Evolutionary conservation across 1,140 invertebrate genomes (phyloP).

Genomic region (Sinella curviseta): DNA sequence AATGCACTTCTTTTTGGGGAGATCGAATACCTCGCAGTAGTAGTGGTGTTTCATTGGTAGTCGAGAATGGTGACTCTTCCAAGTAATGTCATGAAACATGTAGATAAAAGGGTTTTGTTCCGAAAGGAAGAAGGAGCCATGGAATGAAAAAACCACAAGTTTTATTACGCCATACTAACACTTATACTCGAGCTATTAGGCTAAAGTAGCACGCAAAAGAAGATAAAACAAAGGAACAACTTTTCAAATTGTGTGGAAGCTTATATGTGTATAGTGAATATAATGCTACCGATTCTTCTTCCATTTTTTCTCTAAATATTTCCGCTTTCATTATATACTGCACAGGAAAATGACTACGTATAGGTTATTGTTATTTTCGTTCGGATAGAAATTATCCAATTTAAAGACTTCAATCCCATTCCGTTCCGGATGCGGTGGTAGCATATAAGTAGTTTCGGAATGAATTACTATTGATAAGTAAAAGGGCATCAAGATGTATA

Average conservation of each 20-base stretch:
- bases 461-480: neutral
- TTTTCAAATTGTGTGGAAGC: too few species aligned
- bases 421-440: neutral
- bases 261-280: too few species aligned
- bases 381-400: neutral
- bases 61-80: neutral
- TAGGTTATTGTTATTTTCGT: neutral
- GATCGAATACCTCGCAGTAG: too few species aligned
- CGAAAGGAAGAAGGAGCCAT: neutral
- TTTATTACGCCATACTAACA: slow-evolving; percentile 5
- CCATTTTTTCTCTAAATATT: neutral
- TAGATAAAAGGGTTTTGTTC: neutral
- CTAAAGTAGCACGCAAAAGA: neutral
- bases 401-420: neutral
- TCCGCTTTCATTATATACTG: neutral
- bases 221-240: neutral
- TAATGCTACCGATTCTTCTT: neutral
- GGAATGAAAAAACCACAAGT: slow-evolving; percentile 1
- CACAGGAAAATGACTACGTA: neutral
- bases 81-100: neutral
- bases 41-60: too few species aligned
- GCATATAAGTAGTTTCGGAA: neutral
- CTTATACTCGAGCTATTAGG: neutral
- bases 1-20: slow-evolving; percentile 4
- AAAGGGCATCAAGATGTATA: neutral